These are phyloP conservation scores for Zhuqinia jingwanae DNA, from an alignment of 2,888 invertebrate species.

Conservation along the genomic window DNA sequence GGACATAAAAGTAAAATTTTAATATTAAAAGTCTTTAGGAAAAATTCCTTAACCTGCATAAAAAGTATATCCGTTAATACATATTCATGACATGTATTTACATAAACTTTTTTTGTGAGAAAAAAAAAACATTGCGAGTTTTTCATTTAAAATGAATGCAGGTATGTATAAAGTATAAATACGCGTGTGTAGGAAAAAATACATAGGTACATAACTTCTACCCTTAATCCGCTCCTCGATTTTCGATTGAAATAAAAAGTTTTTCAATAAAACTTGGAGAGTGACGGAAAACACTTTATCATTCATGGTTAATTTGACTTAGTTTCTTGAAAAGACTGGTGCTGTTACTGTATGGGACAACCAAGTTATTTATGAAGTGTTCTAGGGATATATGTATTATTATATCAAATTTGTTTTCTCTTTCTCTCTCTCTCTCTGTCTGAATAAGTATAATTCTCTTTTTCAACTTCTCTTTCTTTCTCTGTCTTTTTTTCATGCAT, in stretches of 20 bases:
- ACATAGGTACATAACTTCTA: too few relatives aligned
- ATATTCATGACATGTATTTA: too few relatives aligned
- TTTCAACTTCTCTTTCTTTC: not conserved
- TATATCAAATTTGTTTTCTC: not conserved
- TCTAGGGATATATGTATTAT: not conserved
- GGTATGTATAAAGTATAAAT: too few relatives aligned
- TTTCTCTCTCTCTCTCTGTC: not conserved
- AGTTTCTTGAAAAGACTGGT: slow-evolving; percentile 9
- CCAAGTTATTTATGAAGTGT: slow-evolving; percentile 25
- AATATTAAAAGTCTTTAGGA: too few relatives aligned
- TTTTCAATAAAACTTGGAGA: slow-evolving; percentile 43
- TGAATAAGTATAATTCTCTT: not conserved
- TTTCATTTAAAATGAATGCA: not conserved
- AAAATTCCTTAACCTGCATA: too few relatives aligned
- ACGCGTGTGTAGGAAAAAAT: too few relatives aligned
- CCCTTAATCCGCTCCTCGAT: not conserved
- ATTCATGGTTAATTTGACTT: slow-evolving; percentile 57
- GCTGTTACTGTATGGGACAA: not conserved
- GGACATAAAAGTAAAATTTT: too few relatives aligned
- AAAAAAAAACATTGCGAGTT: too few relatives aligned
- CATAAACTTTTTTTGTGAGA: too few relatives aligned
- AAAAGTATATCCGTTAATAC: too few relatives aligned
- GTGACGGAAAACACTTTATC: slow-evolving; percentile 51
- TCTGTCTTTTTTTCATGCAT: not conserved
- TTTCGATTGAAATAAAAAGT: slow-evolving; percentile 18